Percentiles rank a stretch among this genome's conserved stretches.
Conservation (phyloP, 2,797 vertebrate genomes). For the Cyclura pinguis region DNA sequence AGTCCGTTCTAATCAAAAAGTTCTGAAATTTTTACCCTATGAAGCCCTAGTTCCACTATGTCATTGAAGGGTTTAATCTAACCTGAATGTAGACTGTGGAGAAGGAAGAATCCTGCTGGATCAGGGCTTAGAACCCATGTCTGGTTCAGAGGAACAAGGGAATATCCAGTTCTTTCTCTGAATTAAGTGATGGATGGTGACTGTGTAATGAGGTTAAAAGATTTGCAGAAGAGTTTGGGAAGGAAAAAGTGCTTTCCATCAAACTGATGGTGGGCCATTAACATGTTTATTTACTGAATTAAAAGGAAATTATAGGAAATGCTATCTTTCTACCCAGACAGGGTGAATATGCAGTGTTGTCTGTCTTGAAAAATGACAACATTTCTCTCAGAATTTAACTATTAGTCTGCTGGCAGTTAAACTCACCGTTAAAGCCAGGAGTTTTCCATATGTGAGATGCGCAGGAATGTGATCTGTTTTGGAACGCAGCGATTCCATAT, state of each 20-base stretch:
- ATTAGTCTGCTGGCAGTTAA: not conserved
- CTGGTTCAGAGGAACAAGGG: not conserved
- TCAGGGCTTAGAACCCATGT: not conserved
- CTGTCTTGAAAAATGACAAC: no score
- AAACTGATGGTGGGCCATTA: not conserved
- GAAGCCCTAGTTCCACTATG: no score
- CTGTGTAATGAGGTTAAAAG: not conserved
- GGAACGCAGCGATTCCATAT: constrained; percentile 91
- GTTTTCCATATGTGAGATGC: constrained; percentile 97
- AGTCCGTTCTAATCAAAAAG: no score
- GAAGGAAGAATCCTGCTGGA: not conserved
- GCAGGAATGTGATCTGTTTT: constrained; percentile 99
- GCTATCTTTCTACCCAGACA: not conserved
- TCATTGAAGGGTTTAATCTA: no score
- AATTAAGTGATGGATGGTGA: not conserved
- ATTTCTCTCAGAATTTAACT: not conserved
- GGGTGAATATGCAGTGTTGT: not conserved
- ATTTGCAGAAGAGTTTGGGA: not conserved
- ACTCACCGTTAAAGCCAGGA: constrained; percentile 93
- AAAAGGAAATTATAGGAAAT: not conserved
- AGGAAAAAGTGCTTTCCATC: not conserved
- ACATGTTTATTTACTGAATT: not conserved
- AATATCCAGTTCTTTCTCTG: not conserved
- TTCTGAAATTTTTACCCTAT: no score
- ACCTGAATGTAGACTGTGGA: no score